Percentiles rank a stretch among this genome's conserved stretches.
Conservation (phyloP, 1,140 invertebrate species). For the Drosophila albomicans region DNA sequence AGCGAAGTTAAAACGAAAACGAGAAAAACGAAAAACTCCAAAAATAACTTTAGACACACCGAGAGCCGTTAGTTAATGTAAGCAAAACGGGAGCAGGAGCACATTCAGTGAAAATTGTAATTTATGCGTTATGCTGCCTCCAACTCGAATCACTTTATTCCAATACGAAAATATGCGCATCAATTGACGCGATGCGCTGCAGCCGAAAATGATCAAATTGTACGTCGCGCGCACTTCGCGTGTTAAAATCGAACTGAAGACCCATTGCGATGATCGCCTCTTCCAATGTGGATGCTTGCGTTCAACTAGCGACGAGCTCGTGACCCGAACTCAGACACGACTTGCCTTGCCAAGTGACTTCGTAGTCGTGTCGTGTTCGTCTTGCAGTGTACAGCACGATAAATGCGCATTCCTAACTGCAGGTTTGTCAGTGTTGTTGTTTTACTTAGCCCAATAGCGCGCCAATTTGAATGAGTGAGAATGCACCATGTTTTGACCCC, state of each 20-base stretch:
- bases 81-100: constrained; percentile 36
- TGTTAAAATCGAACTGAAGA: constrained; percentile 61
- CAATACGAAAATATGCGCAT: background rate
- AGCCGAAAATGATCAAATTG: background rate
- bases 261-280: constrained; percentile 43
- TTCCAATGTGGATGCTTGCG: constrained; percentile 39
- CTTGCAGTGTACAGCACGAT: constrained; percentile 8
- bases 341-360: background rate
- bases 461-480: constrained; percentile 11
- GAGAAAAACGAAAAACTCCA: constrained; percentile 52
- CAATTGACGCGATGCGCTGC: constrained; percentile 3
- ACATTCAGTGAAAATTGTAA: constrained; percentile 20
- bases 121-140: constrained; percentile 29
- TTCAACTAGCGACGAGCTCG: constrained; percentile 20
- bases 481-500: constrained; percentile 30
- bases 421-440: background rate
- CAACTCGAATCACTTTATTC: background rate
- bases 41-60: constrained; percentile 59
- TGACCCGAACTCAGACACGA: constrained; percentile 11
- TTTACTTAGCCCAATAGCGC: constrained; percentile 4
- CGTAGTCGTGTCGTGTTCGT: background rate
- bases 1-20: constrained; percentile 29
- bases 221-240: constrained; percentile 39
- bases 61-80: constrained; percentile 40
- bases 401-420: constrained; percentile 19